phyloP scores from a whole-genome alignment of 2,113 vertebrate genomes.

The Coptodon rendalli region DNA sequence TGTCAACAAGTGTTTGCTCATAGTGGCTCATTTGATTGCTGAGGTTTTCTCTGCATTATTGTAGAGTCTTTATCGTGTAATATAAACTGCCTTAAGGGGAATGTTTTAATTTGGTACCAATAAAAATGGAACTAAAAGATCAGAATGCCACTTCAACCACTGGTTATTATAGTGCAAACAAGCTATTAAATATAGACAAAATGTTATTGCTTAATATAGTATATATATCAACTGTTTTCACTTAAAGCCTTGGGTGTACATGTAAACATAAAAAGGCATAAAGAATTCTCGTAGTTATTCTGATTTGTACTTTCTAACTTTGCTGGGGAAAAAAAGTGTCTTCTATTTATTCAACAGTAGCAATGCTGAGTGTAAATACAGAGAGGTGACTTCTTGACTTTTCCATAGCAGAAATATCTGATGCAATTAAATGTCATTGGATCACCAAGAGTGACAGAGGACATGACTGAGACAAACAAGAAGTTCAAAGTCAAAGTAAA shows the following conservation, averaged over 20 bases:
- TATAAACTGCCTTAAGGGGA: not conserved
- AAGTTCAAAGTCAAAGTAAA: not conserved
- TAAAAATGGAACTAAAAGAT: not conserved
- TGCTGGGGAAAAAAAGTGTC: not conserved
- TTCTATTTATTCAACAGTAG: not conserved
- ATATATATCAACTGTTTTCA: not conserved
- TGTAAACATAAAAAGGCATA: not conserved
- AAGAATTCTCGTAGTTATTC: not conserved
- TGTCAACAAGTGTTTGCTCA: not conserved
- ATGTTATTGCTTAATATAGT: not conserved
- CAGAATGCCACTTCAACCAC: not conserved
- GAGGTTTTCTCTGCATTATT: not conserved
- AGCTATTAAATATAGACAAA: not conserved
- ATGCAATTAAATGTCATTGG: not conserved
- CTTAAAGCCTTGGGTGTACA: not conserved
- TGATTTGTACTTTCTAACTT: not conserved
- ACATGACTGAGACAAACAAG: not conserved
- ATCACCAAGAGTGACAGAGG: not conserved
- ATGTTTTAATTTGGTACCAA: not conserved
- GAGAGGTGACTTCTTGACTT: not conserved
- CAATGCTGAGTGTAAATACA: not conserved
- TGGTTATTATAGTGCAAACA: not conserved
- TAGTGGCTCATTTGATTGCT: not conserved
- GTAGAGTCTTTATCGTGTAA: not conserved
- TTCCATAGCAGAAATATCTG: not conserved